phyloP scores from a whole-genome alignment of 2,113 vertebrate genomes.

The Ailuropoda melanoleuca region DNA sequence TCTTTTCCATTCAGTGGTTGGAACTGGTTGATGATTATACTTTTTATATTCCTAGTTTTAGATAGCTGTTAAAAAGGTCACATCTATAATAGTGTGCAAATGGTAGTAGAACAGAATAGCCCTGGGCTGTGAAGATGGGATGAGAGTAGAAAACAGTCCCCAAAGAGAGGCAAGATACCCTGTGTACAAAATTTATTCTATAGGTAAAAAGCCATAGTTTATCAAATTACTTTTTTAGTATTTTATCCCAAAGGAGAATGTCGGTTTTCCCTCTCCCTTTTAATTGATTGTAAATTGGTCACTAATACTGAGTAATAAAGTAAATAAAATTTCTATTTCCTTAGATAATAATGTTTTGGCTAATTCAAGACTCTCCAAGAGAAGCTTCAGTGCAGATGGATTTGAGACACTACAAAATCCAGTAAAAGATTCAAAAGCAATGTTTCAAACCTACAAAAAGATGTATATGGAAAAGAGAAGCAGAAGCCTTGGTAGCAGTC shows the following conservation, averaged over 20 bases:
- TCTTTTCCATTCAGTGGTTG: background rate
- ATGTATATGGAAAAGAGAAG: conserved; percentile 85
- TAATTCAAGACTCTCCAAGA: conserved; percentile 73
- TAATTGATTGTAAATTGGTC: background rate
- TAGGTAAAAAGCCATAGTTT: background rate
- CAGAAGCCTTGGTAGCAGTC: conserved; percentile 76
- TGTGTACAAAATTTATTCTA: background rate
- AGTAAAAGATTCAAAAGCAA: conserved; percentile 81
- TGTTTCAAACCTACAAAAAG: conserved; percentile 85
- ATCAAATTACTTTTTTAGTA: background rate
- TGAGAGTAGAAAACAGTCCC: background rate
- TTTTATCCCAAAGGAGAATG: background rate
- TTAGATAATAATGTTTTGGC: conserved; percentile 76
- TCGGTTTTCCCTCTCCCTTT: background rate
- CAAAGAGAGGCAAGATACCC: background rate
- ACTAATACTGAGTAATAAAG: background rate
- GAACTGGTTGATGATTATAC: background rate
- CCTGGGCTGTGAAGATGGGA: background rate
- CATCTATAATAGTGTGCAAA: background rate
- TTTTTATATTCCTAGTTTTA: background rate
- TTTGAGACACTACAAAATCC: conserved; percentile 66
- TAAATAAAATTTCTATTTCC: conserved; percentile 50
- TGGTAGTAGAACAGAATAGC: background rate
- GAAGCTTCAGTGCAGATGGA: conserved; percentile 78
- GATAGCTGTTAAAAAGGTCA: background rate